phyloP scores from a whole-genome alignment of 2,113 vertebrate genomes.

The Verasper variegatus region DNA sequence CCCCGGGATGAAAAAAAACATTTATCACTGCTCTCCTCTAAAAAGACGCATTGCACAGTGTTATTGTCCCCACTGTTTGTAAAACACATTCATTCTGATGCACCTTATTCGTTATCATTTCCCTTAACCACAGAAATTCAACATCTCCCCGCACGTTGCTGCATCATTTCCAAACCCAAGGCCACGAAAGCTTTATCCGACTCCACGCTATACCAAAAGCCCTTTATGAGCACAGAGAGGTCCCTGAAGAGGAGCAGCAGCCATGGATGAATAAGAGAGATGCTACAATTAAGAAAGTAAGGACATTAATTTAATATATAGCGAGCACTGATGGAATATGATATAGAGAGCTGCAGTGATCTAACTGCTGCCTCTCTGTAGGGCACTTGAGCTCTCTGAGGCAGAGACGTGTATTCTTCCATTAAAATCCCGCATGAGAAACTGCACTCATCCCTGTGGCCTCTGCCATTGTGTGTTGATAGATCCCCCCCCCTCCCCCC shows the following conservation, averaged over 20 bases:
- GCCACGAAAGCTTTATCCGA: background rate
- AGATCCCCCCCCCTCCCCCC: conserved; percentile 10
- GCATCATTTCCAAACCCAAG: background rate
- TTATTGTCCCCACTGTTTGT: no score
- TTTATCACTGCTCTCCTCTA: conserved; percentile 37
- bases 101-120: background rate
- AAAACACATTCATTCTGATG: background rate
- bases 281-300: conserved; percentile 47
- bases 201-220: conserved; percentile 14
- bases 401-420: conserved; percentile 3
- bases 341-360: conserved; percentile 10
- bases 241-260: conserved; percentile 41
- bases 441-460: background rate
- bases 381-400: conserved; percentile 38
- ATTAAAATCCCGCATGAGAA: no score
- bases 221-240: conserved; percentile 30
- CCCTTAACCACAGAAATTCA: no score
- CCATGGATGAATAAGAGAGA: conserved; percentile 43
- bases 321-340: conserved; percentile 37
- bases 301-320: conserved; percentile 41
- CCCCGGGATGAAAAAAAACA: conserved; percentile 46
- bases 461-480: conserved; percentile 27
- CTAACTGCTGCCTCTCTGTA: conserved; percentile 51
- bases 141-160: background rate
- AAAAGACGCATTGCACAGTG: background rate